Conservation (phyloP, 2,888 invertebrate genomes). For the Tiliacea citrago region DNA sequence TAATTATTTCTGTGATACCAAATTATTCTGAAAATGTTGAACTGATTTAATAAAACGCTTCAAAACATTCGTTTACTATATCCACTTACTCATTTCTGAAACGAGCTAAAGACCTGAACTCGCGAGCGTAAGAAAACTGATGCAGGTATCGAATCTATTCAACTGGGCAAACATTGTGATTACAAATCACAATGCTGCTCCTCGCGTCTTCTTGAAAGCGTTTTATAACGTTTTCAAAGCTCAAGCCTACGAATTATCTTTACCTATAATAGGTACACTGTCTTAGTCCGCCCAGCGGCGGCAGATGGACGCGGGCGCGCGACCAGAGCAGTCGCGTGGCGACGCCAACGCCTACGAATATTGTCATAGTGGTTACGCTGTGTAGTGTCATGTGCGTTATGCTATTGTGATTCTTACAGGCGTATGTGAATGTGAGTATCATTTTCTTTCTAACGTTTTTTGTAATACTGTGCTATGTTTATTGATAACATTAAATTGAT, state of each 20-base stretch:
- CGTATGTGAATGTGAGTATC: constrained; percentile 59
- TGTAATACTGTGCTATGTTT: background rate
- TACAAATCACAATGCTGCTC: constrained; percentile 3
- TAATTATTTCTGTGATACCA: background rate
- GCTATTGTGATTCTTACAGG: constrained; percentile 65
- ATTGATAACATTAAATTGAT: background rate
- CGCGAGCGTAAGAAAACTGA: background rate
- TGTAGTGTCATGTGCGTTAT: constrained; percentile 67
- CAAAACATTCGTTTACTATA: background rate
- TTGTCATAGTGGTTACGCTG: constrained; percentile 65
- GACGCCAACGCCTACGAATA: constrained; percentile 57
- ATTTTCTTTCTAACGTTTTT: background rate
- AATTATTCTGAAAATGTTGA: no score
- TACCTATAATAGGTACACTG: constrained; percentile 49
- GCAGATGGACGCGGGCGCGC: constrained; percentile 67
- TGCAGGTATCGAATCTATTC: background rate
- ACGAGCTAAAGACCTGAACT: background rate
- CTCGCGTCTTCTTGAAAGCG: constrained; percentile 8
- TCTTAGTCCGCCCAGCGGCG: constrained; percentile 45
- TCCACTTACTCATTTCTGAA: background rate
- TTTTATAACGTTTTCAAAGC: constrained; percentile 28
- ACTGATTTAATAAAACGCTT: background rate
- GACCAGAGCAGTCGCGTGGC: constrained; percentile 63
- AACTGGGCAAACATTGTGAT: background rate
- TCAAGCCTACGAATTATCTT: constrained; percentile 53